Percentiles rank a stretch among this genome's conserved stretches.
These are phyloP conservation scores for Philhelius pedissequus DNA, from an alignment of 2,888 invertebrate genomes.

Conservation along the genomic window DNA sequence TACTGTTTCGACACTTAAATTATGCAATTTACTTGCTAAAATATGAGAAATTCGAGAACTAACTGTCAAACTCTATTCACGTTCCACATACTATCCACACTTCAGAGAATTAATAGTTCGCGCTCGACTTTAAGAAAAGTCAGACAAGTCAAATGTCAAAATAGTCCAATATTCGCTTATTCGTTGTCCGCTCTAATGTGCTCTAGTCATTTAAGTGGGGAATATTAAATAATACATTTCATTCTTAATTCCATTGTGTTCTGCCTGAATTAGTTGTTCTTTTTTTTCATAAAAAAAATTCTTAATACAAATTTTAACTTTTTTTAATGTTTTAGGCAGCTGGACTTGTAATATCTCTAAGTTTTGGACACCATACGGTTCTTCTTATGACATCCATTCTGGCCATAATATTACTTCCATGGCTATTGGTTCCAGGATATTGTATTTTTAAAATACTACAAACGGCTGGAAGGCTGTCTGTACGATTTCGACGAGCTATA, in stretches of 20 bases:
- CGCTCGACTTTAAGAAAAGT: too few relatives aligned
- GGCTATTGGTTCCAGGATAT: conserved; percentile 74
- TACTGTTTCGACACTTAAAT: too few relatives aligned
- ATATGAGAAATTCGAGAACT: too few relatives aligned
- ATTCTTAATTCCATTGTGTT: too few relatives aligned
- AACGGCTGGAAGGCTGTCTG: conserved; percentile 71
- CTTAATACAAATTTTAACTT: not conserved
- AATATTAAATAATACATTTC: too few relatives aligned
- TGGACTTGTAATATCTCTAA: not conserved
- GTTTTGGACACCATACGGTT: not conserved
- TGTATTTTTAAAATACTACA: conserved; percentile 71
- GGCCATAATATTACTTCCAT: conserved; percentile 71
- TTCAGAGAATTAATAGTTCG: too few relatives aligned
- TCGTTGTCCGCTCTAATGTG: too few relatives aligned
- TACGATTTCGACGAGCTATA: conserved; percentile 72
- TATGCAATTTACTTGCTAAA: too few relatives aligned
- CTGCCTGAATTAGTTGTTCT: not conserved
- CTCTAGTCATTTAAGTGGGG: not conserved
- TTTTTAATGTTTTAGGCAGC: not conserved
- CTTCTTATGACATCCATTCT: conserved; percentile 51
- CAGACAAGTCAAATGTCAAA: too few relatives aligned
- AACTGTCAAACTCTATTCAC: too few relatives aligned
- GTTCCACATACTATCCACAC: too few relatives aligned
- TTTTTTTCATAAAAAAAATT: not conserved
- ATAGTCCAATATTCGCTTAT: too few relatives aligned